A percentile compares a stretch with the other conserved stretches of the same genome.
These are phyloP conservation scores for Montipora foliosa DNA, from an alignment of 64 coral and sea anemone species.

Conservation along the genomic window DNA sequence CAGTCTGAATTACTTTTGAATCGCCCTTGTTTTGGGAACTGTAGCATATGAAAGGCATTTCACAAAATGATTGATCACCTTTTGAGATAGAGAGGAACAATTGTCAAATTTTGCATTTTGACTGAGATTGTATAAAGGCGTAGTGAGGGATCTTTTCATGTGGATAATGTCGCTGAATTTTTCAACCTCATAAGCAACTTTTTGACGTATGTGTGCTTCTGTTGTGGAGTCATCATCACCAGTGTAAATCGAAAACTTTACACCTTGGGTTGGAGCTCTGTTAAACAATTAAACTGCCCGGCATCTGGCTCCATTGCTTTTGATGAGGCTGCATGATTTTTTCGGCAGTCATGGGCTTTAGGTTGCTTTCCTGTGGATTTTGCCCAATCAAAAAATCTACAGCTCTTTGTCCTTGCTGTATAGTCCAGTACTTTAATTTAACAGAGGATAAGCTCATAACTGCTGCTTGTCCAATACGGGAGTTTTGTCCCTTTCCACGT, in stretches of 20 bases:
- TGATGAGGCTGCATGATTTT: slow-evolving; percentile 24
- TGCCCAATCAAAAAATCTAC: slow-evolving; percentile 49
- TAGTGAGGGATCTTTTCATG: slow-evolving; percentile 53
- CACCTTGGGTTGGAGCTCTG: too few relatives aligned
- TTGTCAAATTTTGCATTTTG: slow-evolving; percentile 31
- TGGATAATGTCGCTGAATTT: too few relatives aligned
- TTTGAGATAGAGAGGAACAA: slow-evolving; percentile 57
- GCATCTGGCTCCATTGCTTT: slow-evolving; percentile 21
- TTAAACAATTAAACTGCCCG: slow-evolving; percentile 39
- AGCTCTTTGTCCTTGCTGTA: slow-evolving; percentile 49
- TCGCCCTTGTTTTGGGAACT: slow-evolving; percentile 72
- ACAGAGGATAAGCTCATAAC: slow-evolving; percentile 59
- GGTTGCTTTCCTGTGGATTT: not conserved
- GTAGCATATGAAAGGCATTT: slow-evolving; percentile 67
- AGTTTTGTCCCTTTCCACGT: slow-evolving; percentile 19
- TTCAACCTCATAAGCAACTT: slow-evolving; percentile 48
- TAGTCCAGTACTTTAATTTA: slow-evolving; percentile 62
- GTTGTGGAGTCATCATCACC: slow-evolving; percentile 14
- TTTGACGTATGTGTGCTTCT: slow-evolving; percentile 1
- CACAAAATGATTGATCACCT: slow-evolving; percentile 66
- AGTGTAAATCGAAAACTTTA: too few relatives aligned
- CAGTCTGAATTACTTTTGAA: slow-evolving; percentile 2
- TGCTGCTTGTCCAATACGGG: slow-evolving; percentile 63
- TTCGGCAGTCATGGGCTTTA: not conserved
- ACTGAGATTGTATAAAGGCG: slow-evolving; percentile 58